These are phyloP conservation scores for Parelbella ahira DNA, from an alignment of 2,888 invertebrate species.

Conservation along the genomic window DNA sequence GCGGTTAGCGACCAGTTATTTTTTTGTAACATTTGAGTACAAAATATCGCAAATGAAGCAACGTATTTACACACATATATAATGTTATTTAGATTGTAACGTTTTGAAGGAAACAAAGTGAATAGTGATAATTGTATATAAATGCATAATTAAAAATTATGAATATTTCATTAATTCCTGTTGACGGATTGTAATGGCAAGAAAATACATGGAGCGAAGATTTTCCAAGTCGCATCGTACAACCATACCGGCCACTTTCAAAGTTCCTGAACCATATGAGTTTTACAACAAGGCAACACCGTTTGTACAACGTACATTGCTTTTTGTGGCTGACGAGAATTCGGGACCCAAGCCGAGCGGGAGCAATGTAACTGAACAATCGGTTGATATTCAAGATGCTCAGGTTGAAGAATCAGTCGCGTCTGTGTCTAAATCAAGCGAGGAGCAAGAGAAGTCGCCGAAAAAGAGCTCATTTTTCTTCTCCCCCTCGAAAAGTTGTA, in stretches of 20 bases:
- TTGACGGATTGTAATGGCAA: conserved; percentile 66
- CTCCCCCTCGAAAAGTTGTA: conserved; percentile 75
- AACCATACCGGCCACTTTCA: conserved; percentile 71
- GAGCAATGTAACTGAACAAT: conserved; percentile 33
- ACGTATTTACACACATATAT: not conserved
- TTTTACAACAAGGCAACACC: conserved; percentile 77
- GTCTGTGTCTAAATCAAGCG: conserved; percentile 55
- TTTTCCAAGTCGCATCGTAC: conserved; percentile 70
- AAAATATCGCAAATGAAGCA: conserved; percentile 21
- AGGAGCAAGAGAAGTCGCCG: conserved; percentile 73
- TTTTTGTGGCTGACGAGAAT: conserved; percentile 72
- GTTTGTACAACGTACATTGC: conserved; percentile 70
- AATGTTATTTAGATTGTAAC: too few species aligned
- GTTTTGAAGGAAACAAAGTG: too few species aligned
- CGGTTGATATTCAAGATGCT: conserved; percentile 34
- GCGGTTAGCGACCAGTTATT: too few species aligned
- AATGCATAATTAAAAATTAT: too few species aligned
- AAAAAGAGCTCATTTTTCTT: conserved; percentile 78
- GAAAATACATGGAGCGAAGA: conserved; percentile 78
- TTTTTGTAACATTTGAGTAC: too few species aligned
- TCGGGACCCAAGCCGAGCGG: conserved; percentile 61
- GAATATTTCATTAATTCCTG: not conserved
- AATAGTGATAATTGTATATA: too few species aligned
- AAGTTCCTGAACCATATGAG: conserved; percentile 70
- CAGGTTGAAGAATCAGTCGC: conserved; percentile 41